These are phyloP conservation scores for Phataginus tricuspis DNA, from an alignment of 2,797 vertebrate genomes.

Conservation along the genomic window DNA sequence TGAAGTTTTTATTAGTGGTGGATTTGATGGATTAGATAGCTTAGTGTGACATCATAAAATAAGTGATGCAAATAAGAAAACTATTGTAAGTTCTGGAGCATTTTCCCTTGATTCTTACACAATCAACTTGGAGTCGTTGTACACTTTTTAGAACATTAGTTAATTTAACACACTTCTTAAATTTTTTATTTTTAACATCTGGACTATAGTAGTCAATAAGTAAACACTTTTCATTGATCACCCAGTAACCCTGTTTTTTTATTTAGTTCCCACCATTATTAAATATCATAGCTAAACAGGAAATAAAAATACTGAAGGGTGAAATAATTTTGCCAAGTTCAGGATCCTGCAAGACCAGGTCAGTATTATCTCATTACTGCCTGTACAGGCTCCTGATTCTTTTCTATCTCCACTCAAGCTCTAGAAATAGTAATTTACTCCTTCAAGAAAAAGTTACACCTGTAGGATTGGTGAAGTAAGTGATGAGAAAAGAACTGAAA, in stretches of 20 bases:
- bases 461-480: not conserved
- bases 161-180: not conserved
- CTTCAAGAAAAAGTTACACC: not conserved
- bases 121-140: not conserved
- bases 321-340: not conserved
- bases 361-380: not conserved
- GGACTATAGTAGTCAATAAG: not conserved
- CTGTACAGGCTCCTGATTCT: not conserved
- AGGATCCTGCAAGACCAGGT: not conserved
- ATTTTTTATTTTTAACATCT: conserved; percentile 27
- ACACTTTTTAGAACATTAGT: not conserved
- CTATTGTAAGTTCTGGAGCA: not conserved
- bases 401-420: not conserved
- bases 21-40: not conserved
- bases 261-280: not conserved
- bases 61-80: conserved; percentile 25
- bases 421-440: conserved; percentile 2
- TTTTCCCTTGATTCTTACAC: not conserved
- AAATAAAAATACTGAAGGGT: conserved; percentile 3
- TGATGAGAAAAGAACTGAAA: not conserved
- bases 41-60: not conserved
- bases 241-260: not conserved
- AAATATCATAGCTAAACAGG: not conserved
- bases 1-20: not conserved
- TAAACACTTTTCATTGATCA: not conserved